phyloP scores from a whole-genome alignment of 2,888 invertebrate species.

The Volucella inanis region DNA sequence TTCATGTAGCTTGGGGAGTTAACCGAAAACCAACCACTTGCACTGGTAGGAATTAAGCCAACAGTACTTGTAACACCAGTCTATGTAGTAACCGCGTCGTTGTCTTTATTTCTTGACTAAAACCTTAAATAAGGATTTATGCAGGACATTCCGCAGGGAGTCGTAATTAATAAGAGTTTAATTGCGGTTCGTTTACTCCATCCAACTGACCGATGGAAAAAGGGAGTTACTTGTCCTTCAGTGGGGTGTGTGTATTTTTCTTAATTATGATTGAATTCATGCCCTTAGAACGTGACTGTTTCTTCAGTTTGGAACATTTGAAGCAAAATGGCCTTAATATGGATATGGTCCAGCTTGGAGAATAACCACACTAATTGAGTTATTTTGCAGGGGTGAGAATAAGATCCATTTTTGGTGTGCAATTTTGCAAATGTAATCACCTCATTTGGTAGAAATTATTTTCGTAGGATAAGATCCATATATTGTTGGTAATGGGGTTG shows the following conservation, averaged over 20 bases:
- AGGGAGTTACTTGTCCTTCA: not conserved
- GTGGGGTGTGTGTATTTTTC: not conserved
- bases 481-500: constrained; percentile 33
- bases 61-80: constrained; percentile 1
- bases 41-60: constrained; percentile 39
- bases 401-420: constrained; percentile 31
- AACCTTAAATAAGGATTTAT: constrained; percentile 62
- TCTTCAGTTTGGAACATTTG: not conserved
- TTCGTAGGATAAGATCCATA: constrained; percentile 29
- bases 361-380: constrained; percentile 69
- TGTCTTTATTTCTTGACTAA: not conserved
- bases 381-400: constrained; percentile 30
- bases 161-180: constrained; percentile 70
- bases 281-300: constrained; percentile 57
- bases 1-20: not conserved
- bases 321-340: constrained; percentile 11
- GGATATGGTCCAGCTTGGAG: constrained; percentile 19
- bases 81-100: constrained; percentile 18
- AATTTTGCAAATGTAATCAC: constrained; percentile 62
- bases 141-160: constrained; percentile 57
- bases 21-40: not conserved
- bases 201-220: not conserved
- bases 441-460: constrained; percentile 32
- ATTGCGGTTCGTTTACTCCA: constrained; percentile 40
- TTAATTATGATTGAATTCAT: constrained; percentile 74